Conservation (phyloP, 2,113 vertebrate genomes). For the Fulica atra region DNA sequence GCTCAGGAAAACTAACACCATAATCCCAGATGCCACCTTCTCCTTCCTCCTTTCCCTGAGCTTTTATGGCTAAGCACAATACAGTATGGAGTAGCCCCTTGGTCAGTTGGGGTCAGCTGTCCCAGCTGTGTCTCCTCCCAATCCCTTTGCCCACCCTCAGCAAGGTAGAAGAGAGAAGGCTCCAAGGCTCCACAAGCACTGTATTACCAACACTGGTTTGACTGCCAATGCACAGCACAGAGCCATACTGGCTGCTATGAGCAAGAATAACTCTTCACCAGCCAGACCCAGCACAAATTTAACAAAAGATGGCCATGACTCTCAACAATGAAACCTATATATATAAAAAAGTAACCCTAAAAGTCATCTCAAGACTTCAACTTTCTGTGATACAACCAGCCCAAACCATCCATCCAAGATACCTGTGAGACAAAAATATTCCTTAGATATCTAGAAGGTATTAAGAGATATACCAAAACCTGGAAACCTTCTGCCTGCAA, state of each 20-base stretch:
- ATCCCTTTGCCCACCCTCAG: not conserved
- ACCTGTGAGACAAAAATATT: not conserved
- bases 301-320: not conserved
- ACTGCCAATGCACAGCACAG: not conserved
- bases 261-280: not conserved
- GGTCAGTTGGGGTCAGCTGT: not conserved
- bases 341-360: not conserved
- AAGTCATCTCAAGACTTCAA: not conserved
- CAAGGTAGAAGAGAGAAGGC: not conserved
- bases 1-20: not conserved
- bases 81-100: not conserved
- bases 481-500: not conserved
- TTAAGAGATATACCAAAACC: not conserved
- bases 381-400: not conserved
- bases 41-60: not conserved
- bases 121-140: not conserved
- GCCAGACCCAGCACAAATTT: not conserved
- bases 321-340: not conserved
- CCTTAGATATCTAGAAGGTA: not conserved
- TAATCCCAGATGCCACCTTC: not conserved
- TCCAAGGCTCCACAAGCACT: not conserved
- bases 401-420: not conserved
- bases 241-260: rapidly evolving
- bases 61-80: not conserved
- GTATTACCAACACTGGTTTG: not conserved